Evolutionary conservation across 2,888 invertebrate genomes (phyloP), one percentile per base, ranked within the genome.

Genomic region (Tetanocera ferruginea): DNA sequence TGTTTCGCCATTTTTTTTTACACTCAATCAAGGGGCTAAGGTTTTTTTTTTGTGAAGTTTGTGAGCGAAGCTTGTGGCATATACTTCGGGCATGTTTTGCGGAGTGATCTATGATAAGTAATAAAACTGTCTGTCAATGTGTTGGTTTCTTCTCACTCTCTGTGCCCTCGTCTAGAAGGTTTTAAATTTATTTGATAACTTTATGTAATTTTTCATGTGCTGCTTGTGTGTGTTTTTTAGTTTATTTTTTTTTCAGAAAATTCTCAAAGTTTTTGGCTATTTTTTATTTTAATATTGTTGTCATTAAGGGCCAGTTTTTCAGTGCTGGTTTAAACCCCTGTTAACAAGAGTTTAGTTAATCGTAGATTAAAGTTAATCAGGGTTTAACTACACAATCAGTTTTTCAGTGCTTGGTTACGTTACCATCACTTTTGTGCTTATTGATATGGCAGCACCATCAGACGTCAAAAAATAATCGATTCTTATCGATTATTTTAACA

Each of bases 101-200:
- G 52, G 66, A 71, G 78, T 82, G 83, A 82, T 81, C 74, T 79
- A 82, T 81, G 82, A 81, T 80, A 82, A 82, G 80, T 80, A 82
- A 81, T 83, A 82, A 82, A 82, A 81, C 74, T 82, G 81, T 83
- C 81, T 80, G 79, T 49, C 73, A 72, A 43, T 60, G 73, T 25
- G 34, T 60, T 43, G 17, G 52, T 25, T 28, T 73, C 25, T 6
- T 69, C 14, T 69, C 52, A n/a, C 31, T 70, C 49, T 43, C 62
- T 28, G 23, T 9, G 55, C 71, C 34, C n/a, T 6, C 31, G 23
- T 52, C 72, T 25, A 25, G 14, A 9, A 49, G 43, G 14, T 64
- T 28, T 49, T 69, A n/a, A n/a, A n/a, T 64, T 78, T 62, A 71
- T 69, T 75, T 78, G 62, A 78, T 62, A 78, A 78, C 77, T 78